Base-by-base conservation (phyloP, 2,797 vertebrate species). In the Margarornis squamiger region DNA sequence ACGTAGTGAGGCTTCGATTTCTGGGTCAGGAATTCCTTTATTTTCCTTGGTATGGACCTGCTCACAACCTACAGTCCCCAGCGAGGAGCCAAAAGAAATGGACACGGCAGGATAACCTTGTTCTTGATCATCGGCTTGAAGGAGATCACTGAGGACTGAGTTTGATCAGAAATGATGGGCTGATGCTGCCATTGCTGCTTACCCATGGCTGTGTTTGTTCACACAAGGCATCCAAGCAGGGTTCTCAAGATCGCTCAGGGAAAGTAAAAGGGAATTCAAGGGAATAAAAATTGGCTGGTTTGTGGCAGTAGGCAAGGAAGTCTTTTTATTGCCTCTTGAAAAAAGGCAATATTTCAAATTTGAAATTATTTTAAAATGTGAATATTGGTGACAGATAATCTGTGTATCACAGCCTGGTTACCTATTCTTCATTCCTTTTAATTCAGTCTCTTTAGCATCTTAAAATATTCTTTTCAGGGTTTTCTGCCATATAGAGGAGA, bases 51-150 rank as follows among this genome's bases (percentile, higher is more conserved):
- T 36, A 45, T 58, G 55, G 17, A 72, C 12, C 17, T 6, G 23
- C 45, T 70, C 26, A 7, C 65, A 34, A 10, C 29, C 38, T 12
- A 14, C 62, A 57, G 23, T 14, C 9, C 65, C 49, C 14, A 6
- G 2, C 3, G 2, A 62, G 34, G 30, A 29, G 49, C 22, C 63
- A 3, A 0, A 0, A 39, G 84, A 65, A 45, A 61, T 0, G 17
- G n/a, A 5, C 39, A 17, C 12, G 11, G 26, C 1, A 8, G 14
- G 43, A 55, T 7, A 22, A 71, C 6, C 26, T 26, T 10, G 20
- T 24, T 49, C 67, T 67, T 14, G n/a, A 13, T 17, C 41, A n/a
- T 4, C 1, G 14, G 39, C 70, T 29, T 21, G 4, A 21, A 38
- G 2, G 10, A 27, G 39, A 30, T 20, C 80, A 58, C 36, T 1